phyloP scores from a whole-genome alignment of 2,888 invertebrate species.

The Diarsia dahlii region DNA sequence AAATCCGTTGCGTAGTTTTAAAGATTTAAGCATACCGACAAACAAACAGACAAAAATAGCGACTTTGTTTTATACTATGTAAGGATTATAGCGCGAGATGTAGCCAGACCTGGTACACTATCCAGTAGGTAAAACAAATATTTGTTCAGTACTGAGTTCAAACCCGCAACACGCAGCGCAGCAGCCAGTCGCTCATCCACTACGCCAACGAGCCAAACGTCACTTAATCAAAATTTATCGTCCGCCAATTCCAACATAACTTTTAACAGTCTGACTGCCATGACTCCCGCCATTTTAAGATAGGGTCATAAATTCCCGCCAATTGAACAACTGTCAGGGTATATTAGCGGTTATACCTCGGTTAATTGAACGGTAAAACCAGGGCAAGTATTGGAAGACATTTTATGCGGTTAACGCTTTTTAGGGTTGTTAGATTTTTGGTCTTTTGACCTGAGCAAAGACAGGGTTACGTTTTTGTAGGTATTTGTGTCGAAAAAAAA shows the following conservation, averaged over 20 bases:
- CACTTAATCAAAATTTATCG: constrained; percentile 20
- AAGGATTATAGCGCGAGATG: too few species aligned
- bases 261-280: constrained; percentile 24
- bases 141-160: too few species aligned
- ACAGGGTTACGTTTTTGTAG: neutral
- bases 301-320: constrained; percentile 62
- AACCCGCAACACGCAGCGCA: too few species aligned
- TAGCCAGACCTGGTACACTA: too few species aligned
- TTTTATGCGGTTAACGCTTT: constrained; percentile 62
- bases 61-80: too few species aligned
- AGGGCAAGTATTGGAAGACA: constrained; percentile 46
- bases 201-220: neutral
- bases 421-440: constrained; percentile 34
- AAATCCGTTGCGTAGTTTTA: too few species aligned
- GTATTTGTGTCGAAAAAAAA: too few species aligned
- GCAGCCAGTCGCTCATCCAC: too few species aligned
- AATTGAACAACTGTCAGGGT: constrained; percentile 51
- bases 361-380: constrained; percentile 51
- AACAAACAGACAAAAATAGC: too few species aligned
- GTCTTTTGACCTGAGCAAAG: neutral
- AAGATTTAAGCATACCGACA: too few species aligned
- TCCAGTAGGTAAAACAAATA: too few species aligned
- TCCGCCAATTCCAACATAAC: neutral
- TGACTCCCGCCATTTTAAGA: constrained; percentile 27
- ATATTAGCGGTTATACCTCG: constrained; percentile 36